Percentiles rank a stretch among this genome's conserved stretches.
Conservation (phyloP, 2,797 vertebrate species). For the Tenualosa thibaudeaui region DNA sequence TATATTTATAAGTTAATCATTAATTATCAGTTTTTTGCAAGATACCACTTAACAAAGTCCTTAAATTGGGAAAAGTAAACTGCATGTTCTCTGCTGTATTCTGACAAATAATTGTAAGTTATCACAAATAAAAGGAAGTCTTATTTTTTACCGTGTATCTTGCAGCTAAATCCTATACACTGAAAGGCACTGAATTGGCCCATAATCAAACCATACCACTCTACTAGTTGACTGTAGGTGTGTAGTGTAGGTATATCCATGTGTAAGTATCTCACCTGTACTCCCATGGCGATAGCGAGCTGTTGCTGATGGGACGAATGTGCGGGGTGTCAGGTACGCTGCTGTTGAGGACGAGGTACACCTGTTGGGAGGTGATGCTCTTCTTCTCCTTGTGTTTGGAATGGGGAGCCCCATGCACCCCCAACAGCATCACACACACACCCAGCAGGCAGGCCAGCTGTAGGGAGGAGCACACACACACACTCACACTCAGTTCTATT, state of each 20-base stretch:
- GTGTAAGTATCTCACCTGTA: constrained; percentile 63
- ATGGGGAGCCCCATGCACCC: constrained; percentile 19
- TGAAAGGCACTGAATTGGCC: no score
- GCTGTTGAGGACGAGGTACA: constrained; percentile 58
- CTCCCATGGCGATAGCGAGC: constrained; percentile 75
- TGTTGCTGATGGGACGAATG: constrained; percentile 56
- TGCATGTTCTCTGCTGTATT: no score
- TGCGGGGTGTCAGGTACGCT: not conserved
- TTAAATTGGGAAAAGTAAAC: not conserved
- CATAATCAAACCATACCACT: no score
- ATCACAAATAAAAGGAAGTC: no score
- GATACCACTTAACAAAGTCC: not conserved
- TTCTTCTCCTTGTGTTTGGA: not conserved
- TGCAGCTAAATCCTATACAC: no score
- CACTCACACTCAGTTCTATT: no score
- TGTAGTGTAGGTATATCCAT: no score
- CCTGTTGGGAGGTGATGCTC: not conserved
- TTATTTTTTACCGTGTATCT: no score
- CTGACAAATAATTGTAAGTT: no score
- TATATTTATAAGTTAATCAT: no score
- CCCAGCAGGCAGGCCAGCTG: constrained; percentile 54
- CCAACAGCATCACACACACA: constrained; percentile 43
- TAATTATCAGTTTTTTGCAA: not conserved
- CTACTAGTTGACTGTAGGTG: no score
- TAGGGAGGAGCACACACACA: constrained; percentile 27